A percentile compares a stretch with the other conserved stretches of the same genome.
Evolutionary conservation across 2,888 invertebrate genomes (phyloP).

Genomic region (Drosophila pegasa): DNA sequence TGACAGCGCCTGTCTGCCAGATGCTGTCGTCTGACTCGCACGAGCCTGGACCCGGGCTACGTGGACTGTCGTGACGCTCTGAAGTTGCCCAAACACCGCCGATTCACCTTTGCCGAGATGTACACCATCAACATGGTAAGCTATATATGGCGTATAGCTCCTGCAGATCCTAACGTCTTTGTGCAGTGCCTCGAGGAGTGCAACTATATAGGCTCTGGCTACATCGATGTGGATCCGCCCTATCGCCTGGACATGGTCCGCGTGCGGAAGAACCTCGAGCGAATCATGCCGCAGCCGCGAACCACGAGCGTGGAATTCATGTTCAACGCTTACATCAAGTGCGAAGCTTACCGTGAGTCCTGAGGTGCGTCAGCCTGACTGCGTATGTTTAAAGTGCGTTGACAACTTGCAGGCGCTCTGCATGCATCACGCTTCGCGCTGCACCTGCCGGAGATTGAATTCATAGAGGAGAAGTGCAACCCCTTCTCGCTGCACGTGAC

Average conservation of each 20-base stretch:
- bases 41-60: conserved; percentile 51
- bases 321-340: conserved; percentile 54
- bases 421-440: conserved; percentile 47
- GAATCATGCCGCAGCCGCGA: conserved; percentile 50
- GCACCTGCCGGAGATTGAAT: conserved; percentile 63
- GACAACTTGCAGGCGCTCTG: conserved; percentile 34
- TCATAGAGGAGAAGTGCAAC: conserved; percentile 57
- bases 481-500: conserved; percentile 63
- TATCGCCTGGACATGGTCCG: conserved; percentile 51
- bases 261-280: conserved; percentile 42
- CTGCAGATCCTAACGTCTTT: background rate
- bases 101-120: conserved; percentile 45
- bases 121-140: conserved; percentile 69
- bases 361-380: background rate
- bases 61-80: conserved; percentile 37
- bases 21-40: conserved; percentile 59
- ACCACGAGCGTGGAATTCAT: conserved; percentile 44
- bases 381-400: conserved; percentile 2
- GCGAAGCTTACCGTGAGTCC: conserved; percentile 58
- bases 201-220: conserved; percentile 61
- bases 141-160: background rate
- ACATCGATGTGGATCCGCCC: conserved; percentile 63
- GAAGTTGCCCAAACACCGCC: conserved; percentile 35
- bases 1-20: conserved; percentile 42
- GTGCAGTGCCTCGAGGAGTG: conserved; percentile 72